Conservation (phyloP, 2,888 invertebrate genomes). For the Ametastegia equiseti region DNA sequence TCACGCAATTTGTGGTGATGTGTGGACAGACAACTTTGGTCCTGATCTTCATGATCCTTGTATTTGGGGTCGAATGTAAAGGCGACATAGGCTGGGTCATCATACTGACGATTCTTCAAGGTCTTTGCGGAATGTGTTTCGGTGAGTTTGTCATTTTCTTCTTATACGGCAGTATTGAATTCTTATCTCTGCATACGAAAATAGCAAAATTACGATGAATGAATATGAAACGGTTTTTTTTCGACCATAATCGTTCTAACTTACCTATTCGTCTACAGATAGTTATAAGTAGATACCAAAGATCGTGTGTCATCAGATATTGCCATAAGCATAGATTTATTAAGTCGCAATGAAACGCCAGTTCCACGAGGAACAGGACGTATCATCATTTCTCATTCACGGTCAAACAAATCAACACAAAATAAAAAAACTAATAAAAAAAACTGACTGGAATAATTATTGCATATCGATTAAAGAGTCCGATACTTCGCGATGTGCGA, state of each 20-base stretch:
- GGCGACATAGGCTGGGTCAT: constrained; percentile 92
- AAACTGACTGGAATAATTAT: constrained; percentile 21
- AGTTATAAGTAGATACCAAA: no score
- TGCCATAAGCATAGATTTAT: not conserved
- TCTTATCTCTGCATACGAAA: not conserved
- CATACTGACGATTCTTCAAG: constrained; percentile 91
- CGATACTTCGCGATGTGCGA: not conserved
- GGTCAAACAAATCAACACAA: not conserved
- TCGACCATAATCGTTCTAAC: not conserved
- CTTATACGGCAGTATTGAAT: not conserved
- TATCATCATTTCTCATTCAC: constrained; percentile 7
- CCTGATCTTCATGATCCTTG: constrained; percentile 93
- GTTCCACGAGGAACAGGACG: not conserved
- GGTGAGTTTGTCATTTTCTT: constrained; percentile 78
- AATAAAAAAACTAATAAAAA: not conserved
- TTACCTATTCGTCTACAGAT: not conserved
- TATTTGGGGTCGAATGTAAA: constrained; percentile 93
- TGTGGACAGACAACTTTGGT: constrained; percentile 95
- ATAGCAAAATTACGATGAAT: not conserved
- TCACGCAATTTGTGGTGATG: constrained; percentile 97
- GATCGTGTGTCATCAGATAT: not conserved
- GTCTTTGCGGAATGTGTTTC: constrained; percentile 97
- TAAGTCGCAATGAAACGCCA: not conserved
- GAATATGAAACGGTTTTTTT: constrained; percentile 14
- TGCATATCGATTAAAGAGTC: not conserved